phyloP scores from a whole-genome alignment of 53 echinoderm and acorn worm species.

The Antedon mediterranea region DNA sequence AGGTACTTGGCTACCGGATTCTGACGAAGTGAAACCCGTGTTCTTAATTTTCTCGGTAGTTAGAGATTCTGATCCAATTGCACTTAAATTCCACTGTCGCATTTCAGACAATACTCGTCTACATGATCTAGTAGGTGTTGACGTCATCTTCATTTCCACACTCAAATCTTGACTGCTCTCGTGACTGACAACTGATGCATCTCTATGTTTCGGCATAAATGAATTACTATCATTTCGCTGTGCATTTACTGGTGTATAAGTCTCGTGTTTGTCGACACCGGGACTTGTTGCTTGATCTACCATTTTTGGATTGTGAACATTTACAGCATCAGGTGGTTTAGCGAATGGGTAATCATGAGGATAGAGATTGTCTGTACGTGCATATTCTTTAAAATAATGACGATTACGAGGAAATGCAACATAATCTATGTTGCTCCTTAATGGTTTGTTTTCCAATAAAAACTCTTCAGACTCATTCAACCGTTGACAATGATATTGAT shows the following conservation, averaged over 20 bases:
- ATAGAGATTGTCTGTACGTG: neutral
- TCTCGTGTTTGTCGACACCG: neutral
- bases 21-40: neutral
- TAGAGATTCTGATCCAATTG: too few relatives aligned
- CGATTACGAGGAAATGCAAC: neutral
- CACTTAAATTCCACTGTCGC: neutral
- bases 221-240: too few relatives aligned
- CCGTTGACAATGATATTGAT: neutral
- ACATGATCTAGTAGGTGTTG: neutral
- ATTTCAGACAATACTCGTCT: neutral
- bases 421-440: neutral
- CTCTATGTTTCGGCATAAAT: neutral
- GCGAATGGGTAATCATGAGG: neutral
- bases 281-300: neutral
- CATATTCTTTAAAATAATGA: neutral
- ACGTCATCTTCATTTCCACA: neutral
- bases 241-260: too few relatives aligned
- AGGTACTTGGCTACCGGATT: neutral
- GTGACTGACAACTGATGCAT: neutral
- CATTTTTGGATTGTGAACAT: neutral
- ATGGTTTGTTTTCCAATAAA: neutral
- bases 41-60: too few relatives aligned
- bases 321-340: neutral
- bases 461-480: neutral
- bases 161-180: neutral